Evolutionary conservation across 1,140 invertebrate species (phyloP).

Genomic region (Aphaenogaster rudis): DNA sequence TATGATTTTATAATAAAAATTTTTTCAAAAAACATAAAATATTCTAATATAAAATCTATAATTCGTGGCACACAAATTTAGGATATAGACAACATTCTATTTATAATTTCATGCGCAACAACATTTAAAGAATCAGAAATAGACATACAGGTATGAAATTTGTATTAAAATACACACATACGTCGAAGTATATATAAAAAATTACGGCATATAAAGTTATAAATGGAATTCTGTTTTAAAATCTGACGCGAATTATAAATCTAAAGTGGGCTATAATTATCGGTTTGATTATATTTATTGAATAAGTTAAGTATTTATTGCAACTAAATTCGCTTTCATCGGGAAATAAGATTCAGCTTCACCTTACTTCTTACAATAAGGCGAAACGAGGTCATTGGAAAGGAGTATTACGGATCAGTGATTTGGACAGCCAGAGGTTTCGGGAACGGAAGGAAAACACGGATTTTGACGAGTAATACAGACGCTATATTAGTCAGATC

Average conservation of each 20-base stretch:
- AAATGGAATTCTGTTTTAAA: neutral
- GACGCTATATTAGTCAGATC: neutral
- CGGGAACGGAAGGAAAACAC: constrained; percentile 22
- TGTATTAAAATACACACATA: neutral
- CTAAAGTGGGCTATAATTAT: constrained; percentile 1
- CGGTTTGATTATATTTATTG: constrained; percentile 5
- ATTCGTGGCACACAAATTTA: neutral
- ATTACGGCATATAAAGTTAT: neutral
- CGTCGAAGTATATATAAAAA: neutral
- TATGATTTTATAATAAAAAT: neutral
- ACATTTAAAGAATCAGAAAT: neutral
- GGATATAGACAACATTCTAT: neutral
- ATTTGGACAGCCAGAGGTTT: constrained; percentile 31
- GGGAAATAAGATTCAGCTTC: constrained; percentile 2
- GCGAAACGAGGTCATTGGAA: constrained; percentile 33
- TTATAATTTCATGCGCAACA: neutral
- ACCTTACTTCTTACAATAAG: constrained; percentile 21
- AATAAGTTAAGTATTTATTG: neutral
- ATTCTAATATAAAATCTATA: neutral
- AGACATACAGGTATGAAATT: neutral
- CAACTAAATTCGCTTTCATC: constrained; percentile 53
- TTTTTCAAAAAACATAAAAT: neutral
- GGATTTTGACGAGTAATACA: constrained; percentile 7
- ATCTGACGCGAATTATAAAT: neutral
- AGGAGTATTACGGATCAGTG: constrained; percentile 44